These are phyloP conservation scores for Anoplius nigerrimus DNA, from an alignment of 2,888 invertebrate species.

Conservation along the genomic window DNA sequence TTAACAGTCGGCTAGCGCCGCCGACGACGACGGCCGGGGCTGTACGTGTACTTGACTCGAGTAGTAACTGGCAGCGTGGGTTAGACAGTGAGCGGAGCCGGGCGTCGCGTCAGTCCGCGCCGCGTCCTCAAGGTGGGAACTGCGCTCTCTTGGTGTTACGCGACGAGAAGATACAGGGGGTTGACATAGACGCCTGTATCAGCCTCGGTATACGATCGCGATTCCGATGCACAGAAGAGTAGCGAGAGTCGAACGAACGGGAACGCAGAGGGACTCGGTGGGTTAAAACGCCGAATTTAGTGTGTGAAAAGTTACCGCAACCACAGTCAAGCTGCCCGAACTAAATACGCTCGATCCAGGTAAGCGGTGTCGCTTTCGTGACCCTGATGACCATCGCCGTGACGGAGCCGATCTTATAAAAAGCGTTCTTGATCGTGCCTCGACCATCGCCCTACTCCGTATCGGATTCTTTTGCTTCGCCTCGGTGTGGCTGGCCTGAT, in stretches of 20 bases:
- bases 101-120: slow-evolving; percentile 45
- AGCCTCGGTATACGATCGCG: too few relatives aligned
- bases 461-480: too few relatives aligned
- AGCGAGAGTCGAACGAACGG: slow-evolving; percentile 35
- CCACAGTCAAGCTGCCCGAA: slow-evolving; percentile 40
- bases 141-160: slow-evolving; percentile 48
- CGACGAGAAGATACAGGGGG: slow-evolving; percentile 21
- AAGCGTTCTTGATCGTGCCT: too few relatives aligned
- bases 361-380: slow-evolving; percentile 31
- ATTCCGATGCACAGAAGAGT: slow-evolving; percentile 43
- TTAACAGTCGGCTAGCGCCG: slow-evolving; percentile 11
- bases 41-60: slow-evolving; percentile 28
- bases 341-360: slow-evolving; percentile 50
- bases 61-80: slow-evolving; percentile 44
- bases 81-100: slow-evolving; percentile 41
- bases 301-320: neutral
- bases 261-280: slow-evolving; percentile 25
- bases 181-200: too few relatives aligned
- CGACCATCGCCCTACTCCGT: too few relatives aligned
- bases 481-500: too few relatives aligned
- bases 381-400: slow-evolving; percentile 17
- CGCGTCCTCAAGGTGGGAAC: slow-evolving; percentile 47
- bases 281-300: slow-evolving; percentile 26
- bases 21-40: slow-evolving; percentile 32
- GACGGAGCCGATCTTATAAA: neutral